A percentile compares a stretch with the other conserved stretches of the same genome.
Evolutionary conservation across 1,140 invertebrate genomes (phyloP).

Genomic region (Lepidurus arcticus): DNA sequence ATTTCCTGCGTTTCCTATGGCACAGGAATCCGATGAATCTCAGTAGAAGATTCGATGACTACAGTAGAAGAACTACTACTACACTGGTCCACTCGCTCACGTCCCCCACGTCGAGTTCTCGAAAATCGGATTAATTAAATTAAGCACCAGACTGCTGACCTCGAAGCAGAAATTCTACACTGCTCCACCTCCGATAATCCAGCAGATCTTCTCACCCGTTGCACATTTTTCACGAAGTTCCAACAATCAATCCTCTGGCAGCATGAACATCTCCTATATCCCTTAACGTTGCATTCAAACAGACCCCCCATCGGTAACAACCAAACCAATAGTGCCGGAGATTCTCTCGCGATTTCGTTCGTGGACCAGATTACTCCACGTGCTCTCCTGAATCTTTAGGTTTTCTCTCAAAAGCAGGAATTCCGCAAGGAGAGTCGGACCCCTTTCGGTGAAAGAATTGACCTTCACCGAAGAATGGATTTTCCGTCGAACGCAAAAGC

Average conservation of each 20-base stretch:
- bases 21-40: background rate
- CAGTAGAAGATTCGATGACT: too few relatives aligned
- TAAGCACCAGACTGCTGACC: too few relatives aligned
- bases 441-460: background rate
- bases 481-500: background rate
- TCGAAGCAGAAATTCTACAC: too few relatives aligned
- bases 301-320: background rate
- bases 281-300: background rate
- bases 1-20: conserved; percentile 18
- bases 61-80: too few relatives aligned
- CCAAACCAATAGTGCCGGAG: background rate
- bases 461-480: background rate
- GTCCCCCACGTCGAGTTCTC: background rate
- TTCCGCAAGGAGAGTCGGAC: background rate
- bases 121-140: too few relatives aligned
- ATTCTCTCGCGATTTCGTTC: background rate
- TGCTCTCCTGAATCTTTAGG: background rate
- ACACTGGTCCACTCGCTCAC: conserved; percentile 30
- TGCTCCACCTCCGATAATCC: too few relatives aligned
- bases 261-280: background rate
- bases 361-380: background rate
- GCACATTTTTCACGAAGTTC: too few relatives aligned
- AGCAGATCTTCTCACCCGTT: too few relatives aligned
- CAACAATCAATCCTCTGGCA: too few relatives aligned
- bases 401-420: background rate